phyloP scores from a whole-genome alignment of 2,113 vertebrate species.

The Phylloscopus trochiloides region DNA sequence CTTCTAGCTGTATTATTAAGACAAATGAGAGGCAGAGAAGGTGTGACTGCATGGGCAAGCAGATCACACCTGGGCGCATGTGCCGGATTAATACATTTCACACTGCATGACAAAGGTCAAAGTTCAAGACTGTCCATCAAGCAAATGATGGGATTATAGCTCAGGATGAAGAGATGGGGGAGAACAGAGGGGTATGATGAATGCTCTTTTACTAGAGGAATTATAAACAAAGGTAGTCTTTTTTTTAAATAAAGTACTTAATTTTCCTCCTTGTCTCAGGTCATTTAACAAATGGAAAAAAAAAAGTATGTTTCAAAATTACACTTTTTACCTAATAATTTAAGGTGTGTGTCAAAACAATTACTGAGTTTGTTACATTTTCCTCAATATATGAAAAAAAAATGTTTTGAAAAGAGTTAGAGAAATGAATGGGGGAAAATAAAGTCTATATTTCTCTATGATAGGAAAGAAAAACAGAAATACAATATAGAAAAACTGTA shows the following conservation, averaged over 20 bases:
- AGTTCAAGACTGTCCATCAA: not conserved
- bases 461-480: not conserved
- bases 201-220: not conserved
- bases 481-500: not conserved
- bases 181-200: not conserved
- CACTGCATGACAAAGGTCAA: not conserved
- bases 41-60: not conserved
- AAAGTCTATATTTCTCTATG: not conserved
- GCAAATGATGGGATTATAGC: constrained; percentile 1
- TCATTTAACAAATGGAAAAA: not conserved
- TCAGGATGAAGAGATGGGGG: not conserved
- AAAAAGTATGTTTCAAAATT: not conserved
- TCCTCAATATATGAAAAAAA: not conserved
- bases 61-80: not conserved
- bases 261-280: not conserved
- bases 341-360: not conserved
- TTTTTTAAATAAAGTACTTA: not conserved
- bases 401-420: not conserved
- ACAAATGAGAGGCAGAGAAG: not conserved
- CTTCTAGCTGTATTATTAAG: not conserved
- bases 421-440: not conserved
- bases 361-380: not conserved
- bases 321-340: not conserved
- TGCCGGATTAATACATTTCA: not conserved
- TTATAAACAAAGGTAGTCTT: constrained; percentile 13